Conservation (phyloP, 2,113 vertebrate species). For the Chinchilla lanigera region DNA sequence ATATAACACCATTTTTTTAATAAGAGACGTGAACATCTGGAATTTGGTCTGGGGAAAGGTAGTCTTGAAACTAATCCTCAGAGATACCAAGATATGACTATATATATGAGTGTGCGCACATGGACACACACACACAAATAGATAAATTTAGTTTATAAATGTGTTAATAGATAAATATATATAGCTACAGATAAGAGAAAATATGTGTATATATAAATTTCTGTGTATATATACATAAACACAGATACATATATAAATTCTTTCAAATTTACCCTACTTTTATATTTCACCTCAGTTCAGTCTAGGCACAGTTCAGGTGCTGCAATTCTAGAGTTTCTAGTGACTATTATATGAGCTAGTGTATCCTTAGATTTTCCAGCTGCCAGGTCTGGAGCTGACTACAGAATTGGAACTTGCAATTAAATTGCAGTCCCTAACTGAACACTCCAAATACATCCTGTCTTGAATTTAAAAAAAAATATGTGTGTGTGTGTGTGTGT, state of each 20-base stretch:
- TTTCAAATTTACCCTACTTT: neutral
- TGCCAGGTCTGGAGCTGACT: neutral
- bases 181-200: neutral
- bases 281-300: neutral
- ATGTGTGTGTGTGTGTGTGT: no score
- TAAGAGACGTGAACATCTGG: neutral
- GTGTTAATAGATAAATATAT: neutral
- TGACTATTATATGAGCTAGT: neutral
- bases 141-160: neutral
- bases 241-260: neutral
- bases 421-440: neutral
- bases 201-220: neutral
- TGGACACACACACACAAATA: neutral
- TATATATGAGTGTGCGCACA: neutral
- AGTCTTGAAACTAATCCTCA: neutral
- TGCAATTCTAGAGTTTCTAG: neutral
- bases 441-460: neutral
- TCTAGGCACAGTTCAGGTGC: neutral
- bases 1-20: neutral
- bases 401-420: neutral
- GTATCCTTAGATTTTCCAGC: neutral
- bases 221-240: neutral
- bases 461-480: neutral
- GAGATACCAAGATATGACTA: neutral
- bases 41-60: neutral